A percentile compares a stretch with the other conserved stretches of the same genome.
phyloP scores from a whole-genome alignment of 2,113 vertebrate species.

The Centropus bengalensis region DNA sequence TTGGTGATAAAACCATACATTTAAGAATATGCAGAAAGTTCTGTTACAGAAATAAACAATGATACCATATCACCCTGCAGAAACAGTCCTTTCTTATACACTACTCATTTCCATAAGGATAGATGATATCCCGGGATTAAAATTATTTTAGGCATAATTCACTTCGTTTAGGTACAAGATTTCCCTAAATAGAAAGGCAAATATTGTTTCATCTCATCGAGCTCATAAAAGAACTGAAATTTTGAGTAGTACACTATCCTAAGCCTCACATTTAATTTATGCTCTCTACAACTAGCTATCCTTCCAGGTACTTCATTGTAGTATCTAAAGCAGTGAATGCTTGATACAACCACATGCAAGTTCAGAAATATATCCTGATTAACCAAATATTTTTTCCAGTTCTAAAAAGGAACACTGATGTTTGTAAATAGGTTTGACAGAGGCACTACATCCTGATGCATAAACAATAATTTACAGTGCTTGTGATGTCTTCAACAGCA shows the following conservation, averaged over 20 bases:
- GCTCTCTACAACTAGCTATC: background rate
- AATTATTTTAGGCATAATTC: background rate
- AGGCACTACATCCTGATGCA: conserved; percentile 28
- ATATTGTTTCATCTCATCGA: background rate
- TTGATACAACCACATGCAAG: background rate
- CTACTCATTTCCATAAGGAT: background rate
- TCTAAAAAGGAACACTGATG: background rate
- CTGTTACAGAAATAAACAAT: background rate
- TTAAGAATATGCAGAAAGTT: background rate
- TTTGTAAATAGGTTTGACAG: conserved; percentile 33
- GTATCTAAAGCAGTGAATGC: background rate
- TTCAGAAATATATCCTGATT: conserved; percentile 39
- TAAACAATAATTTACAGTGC: conserved; percentile 50
- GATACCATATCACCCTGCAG: background rate
- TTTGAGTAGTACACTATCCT: background rate
- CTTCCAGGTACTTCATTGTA: background rate
- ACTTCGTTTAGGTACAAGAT: background rate
- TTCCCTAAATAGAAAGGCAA: background rate
- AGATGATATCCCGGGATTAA: background rate
- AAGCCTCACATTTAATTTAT: background rate
- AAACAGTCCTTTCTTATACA: background rate
- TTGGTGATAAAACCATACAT: background rate
- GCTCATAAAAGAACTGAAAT: background rate
- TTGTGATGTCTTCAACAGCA: conserved; percentile 31
- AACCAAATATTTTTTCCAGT: conserved; percentile 1